Conservation (phyloP, 2,797 vertebrate species). For the Eptatretus atami region DNA sequence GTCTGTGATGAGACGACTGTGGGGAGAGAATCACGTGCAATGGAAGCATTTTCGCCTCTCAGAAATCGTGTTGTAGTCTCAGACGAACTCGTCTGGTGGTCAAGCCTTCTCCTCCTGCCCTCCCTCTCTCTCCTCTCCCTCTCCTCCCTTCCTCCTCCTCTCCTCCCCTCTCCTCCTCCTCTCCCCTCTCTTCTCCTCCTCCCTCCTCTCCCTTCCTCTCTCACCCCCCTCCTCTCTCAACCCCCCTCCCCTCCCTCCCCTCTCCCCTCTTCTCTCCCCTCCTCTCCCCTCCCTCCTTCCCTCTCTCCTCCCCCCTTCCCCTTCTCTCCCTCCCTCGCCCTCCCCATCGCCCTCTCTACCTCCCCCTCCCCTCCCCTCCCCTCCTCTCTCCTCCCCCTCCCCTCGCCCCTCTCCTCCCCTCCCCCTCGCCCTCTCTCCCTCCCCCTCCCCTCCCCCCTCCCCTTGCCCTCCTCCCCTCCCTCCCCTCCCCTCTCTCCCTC, state of each 20-base stretch:
- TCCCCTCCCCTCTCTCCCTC: not conserved
- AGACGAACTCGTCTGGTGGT: no score
- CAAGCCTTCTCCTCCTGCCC: no score
- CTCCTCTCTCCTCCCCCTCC: not conserved
- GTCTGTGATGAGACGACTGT: no score
- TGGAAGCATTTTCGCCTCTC: no score
- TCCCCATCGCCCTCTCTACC: not conserved
- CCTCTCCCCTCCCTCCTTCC: not conserved
- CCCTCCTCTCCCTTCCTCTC: not conserved
- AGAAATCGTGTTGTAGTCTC: no score
- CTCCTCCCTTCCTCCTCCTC: not conserved
- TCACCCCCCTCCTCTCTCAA: no score
- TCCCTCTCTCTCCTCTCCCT: not conserved
- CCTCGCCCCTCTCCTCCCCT: not conserved
- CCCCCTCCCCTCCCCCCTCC: not conserved
- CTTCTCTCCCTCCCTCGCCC: not conserved
- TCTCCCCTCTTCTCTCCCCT: not conserved
- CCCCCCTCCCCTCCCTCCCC: not conserved
- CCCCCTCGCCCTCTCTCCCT: not conserved
- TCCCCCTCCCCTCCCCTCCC: not conserved
- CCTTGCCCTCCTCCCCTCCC: not conserved
- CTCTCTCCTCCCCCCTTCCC: not conserved
- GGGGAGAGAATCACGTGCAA: no score
- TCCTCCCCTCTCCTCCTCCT: not conserved
- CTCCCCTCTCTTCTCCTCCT: not conserved